phyloP scores from a whole-genome alignment of 2,888 invertebrate genomes.

The Physocephala rufipes region DNA sequence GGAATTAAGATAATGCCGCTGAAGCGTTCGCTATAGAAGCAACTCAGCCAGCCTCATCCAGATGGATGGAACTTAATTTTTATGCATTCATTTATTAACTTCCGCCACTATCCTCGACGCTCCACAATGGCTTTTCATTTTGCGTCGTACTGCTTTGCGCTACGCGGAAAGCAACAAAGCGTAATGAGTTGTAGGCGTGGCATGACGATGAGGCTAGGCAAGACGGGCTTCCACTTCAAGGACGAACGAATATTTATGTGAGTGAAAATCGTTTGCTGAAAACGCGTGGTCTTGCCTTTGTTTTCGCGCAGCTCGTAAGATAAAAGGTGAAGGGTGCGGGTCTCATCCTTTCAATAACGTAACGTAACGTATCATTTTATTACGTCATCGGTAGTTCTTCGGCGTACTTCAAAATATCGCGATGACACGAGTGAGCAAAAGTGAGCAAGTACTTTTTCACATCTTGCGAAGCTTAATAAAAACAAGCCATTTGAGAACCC shows the following conservation, averaged over 20 bases:
- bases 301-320: neutral
- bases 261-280: slow-evolving; percentile 2
- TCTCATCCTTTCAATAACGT: neutral
- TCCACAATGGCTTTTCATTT: too few relatives aligned
- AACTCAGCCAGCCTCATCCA: neutral
- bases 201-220: neutral
- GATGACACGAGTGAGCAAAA: slow-evolving; percentile 2
- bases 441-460: slow-evolving; percentile 6
- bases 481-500: too few relatives aligned
- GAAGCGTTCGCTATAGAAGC: too few relatives aligned
- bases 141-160: slow-evolving; percentile 22
- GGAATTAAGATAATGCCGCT: too few relatives aligned
- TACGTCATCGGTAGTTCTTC: slow-evolving; percentile 2
- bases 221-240: slow-evolving; percentile 17
- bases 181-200: slow-evolving; percentile 2
- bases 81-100: slow-evolving; percentile 14
- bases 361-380: slow-evolving; percentile 13
- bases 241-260: slow-evolving; percentile 23
- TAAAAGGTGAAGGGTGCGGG: neutral
- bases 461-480: slow-evolving; percentile 20
- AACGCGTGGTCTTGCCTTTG: neutral
- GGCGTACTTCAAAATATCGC: slow-evolving; percentile 13
- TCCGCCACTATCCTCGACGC: too few relatives aligned
- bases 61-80: slow-evolving; percentile 23
- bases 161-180: slow-evolving; percentile 24